A percentile compares a stretch with the other conserved stretches of the same genome.
phyloP scores from a whole-genome alignment of 2,888 invertebrate species.

The Liposcelis brunnea region DNA sequence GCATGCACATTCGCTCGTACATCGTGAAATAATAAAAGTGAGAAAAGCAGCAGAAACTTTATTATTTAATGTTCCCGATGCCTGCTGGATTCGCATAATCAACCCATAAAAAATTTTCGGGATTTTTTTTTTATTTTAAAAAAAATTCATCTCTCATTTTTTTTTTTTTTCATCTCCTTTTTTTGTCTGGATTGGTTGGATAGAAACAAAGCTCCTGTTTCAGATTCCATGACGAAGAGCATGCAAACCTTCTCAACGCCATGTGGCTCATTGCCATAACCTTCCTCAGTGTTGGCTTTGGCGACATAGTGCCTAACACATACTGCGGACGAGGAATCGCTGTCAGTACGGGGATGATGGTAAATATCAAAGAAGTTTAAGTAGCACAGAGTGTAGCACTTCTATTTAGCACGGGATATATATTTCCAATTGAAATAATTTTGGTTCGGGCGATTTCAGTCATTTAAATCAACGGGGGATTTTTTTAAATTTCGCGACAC shows the following conservation, averaged over 20 bases:
- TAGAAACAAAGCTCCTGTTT: constrained; percentile 9
- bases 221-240: constrained; percentile 97
- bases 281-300: constrained; percentile 99
- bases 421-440: neutral
- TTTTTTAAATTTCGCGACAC: no score
- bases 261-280: constrained; percentile 99
- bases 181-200: no score
- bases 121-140: no score
- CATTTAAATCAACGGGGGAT: neutral
- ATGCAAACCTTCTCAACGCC: constrained; percentile 96
- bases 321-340: constrained; percentile 99
- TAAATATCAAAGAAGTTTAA: constrained; percentile 36
- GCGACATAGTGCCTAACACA: constrained; percentile 99
- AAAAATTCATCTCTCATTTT: no score
- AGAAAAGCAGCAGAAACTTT: constrained; percentile 5
- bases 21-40: no score
- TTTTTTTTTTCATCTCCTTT: no score
- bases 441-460: neutral
- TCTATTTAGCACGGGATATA: constrained; percentile 2
- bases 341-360: constrained; percentile 98
- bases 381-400: constrained; percentile 6
- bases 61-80: constrained; percentile 1
- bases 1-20: no score
- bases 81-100: neutral
- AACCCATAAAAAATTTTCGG: no score